Evolutionary conservation across 2,113 vertebrate species (phyloP).

Genomic region (Mellivora capensis): DNA sequence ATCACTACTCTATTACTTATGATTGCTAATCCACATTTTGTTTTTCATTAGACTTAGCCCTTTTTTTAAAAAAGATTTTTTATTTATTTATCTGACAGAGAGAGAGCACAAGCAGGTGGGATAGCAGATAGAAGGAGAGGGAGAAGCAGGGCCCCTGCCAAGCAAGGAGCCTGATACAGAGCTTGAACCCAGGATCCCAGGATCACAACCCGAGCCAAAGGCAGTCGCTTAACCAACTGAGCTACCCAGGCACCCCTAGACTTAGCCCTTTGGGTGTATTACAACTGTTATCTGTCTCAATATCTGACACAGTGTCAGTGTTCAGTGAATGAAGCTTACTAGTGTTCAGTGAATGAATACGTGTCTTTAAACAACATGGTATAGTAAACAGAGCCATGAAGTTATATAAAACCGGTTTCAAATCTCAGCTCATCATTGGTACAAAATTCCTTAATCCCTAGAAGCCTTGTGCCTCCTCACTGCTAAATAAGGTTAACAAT

Average conservation of each 20-base stretch:
- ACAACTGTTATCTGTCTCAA: background rate
- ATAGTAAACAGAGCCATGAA: conserved; percentile 18
- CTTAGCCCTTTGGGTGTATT: background rate
- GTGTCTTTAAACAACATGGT: background rate
- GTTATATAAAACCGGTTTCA: conserved; percentile 19
- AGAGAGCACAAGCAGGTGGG: too few relatives aligned
- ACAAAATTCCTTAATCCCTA: background rate
- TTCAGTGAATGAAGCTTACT: background rate
- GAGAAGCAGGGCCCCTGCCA: too few relatives aligned
- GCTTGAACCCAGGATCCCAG: too few relatives aligned
- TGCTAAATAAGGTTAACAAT: background rate
- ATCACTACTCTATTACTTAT: background rate
- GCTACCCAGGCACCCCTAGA: background rate
- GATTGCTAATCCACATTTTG: background rate
- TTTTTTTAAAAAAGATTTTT: too few relatives aligned
- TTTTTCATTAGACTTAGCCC: background rate
- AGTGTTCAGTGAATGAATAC: background rate
- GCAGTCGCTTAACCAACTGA: too few relatives aligned
- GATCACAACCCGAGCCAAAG: too few relatives aligned
- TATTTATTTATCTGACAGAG: too few relatives aligned
- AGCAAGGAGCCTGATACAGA: too few relatives aligned
- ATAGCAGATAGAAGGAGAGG: too few relatives aligned
- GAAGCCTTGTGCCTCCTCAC: background rate
- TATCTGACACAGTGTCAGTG: background rate
- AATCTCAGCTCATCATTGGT: background rate